phyloP scores from a whole-genome alignment of 2,888 invertebrate species.

The Erebia ligea region DNA sequence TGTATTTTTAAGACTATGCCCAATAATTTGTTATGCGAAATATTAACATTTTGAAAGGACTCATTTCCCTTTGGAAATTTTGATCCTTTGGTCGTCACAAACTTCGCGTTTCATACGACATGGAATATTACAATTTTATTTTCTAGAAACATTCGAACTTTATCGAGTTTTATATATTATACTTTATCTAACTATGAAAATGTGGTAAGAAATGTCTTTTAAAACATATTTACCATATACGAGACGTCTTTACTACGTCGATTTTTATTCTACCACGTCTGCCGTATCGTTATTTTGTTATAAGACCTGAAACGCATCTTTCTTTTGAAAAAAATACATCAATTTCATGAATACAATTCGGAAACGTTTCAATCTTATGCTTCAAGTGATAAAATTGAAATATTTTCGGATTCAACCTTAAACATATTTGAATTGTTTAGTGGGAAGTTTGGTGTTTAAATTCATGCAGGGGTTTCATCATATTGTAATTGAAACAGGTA shows the following conservation, averaged over 20 bases:
- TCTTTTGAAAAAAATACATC: not conserved
- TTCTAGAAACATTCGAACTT: not conserved
- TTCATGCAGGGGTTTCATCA: conserved; percentile 61
- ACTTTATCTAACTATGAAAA: not conserved
- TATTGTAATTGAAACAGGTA: conserved; percentile 87
- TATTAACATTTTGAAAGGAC: not conserved
- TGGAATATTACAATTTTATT: not conserved
- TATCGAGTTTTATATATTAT: too few species aligned
- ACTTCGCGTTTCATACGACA: conserved; percentile 6
- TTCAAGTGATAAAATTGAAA: not conserved
- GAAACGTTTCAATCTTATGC: conserved; percentile 10
- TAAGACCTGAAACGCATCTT: not conserved
- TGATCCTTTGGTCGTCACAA: not conserved
- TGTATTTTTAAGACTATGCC: not conserved
- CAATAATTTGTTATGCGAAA: not conserved
- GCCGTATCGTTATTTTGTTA: not conserved
- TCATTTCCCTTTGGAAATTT: conserved; percentile 29
- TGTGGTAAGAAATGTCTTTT: not conserved
- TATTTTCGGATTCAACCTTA: not conserved
- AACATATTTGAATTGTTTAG: conserved; percentile 6
- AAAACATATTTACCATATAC: not conserved
- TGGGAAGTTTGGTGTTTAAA: conserved; percentile 30
- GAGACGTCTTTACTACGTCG: not conserved
- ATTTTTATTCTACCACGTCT: conserved; percentile 1
- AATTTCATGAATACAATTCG: not conserved